Base-by-base conservation (phyloP, 2,113 vertebrate species). In the Zootoca vivipara region DNA sequence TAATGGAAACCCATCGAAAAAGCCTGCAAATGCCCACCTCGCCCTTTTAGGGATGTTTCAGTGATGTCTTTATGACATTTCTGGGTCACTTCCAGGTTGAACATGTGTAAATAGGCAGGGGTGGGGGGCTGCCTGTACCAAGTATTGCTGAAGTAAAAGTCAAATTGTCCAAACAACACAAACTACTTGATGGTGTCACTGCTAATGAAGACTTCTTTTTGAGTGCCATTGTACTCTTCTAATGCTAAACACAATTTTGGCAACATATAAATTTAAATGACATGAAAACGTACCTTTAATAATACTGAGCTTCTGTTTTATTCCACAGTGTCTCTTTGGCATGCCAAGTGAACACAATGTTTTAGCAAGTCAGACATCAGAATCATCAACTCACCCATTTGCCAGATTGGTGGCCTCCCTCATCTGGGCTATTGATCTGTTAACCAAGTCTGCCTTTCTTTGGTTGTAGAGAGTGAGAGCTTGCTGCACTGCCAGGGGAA, bases 401-500 rank as follows among this genome's bases (percentile, higher is more conserved):
- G 98, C 98, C 92, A 99, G 96, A 91, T 98, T 99, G 65, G 98
- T 99, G 62, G 98, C 97, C 96, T 99, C 99, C 95, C 98, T 98
- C 98, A 99, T 98, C 30, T 98, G 97, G 88, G 98, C 98, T 93
- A 99, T 98, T 89, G 97, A 97, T 89, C 98, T 97, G 95, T 99
- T 99, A 2, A 99, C 98, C 35, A 98, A 96, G 42, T 99, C 99
- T 6, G 98, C 96, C 93, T 98, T 99, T 91, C 99, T 98, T 96
- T 99, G 98, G 94, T 94, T 98, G 94, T 98, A 98, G 67, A 96
- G 88, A 74, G 97, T 97, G 97, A 99, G 94, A 83, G 98, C 98
- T 64, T 99, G 98, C 94, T 99, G 98, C 81, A 99, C 98, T 13
- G 97, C 98, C 96, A 99, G 95, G 22, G 99, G 99, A 74, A 99